Percentiles rank a stretch among this genome's conserved stretches.
Conservation (phyloP, 2,113 vertebrate species). For the Eptesicus fuscus region DNA sequence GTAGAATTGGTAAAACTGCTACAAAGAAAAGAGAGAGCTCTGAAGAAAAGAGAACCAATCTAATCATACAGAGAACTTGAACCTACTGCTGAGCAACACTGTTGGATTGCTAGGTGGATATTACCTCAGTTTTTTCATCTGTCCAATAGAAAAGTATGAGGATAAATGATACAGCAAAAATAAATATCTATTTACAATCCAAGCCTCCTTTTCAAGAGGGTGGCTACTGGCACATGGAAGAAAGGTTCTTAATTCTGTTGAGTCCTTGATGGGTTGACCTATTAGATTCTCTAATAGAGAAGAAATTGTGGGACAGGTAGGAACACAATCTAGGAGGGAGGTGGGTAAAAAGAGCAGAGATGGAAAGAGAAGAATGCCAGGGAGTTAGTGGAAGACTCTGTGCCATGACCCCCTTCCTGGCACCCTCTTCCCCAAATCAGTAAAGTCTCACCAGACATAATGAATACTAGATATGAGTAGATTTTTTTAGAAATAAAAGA, state of each 20-base stretch:
- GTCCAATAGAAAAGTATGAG: constrained; percentile 9
- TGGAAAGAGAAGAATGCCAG: background rate
- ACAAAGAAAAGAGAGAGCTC: background rate
- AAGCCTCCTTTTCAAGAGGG: constrained; percentile 31
- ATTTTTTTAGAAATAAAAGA: constrained; percentile 7
- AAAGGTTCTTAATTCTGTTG: background rate
- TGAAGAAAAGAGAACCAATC: background rate
- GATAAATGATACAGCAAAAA: constrained; percentile 18
- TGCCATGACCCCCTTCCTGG: background rate
- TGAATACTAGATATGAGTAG: background rate
- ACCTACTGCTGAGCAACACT: background rate
- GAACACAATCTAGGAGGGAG: background rate
- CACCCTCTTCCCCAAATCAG: background rate
- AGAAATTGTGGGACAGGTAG: background rate
- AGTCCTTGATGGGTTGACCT: background rate
- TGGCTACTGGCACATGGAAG: background rate
- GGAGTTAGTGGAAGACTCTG: background rate
- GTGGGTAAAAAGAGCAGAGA: background rate
- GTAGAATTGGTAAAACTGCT: background rate
- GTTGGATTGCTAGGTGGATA: background rate
- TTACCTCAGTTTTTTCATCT: constrained; percentile 16
- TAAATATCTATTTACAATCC: constrained; percentile 26
- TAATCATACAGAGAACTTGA: background rate
- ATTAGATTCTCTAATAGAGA: background rate
- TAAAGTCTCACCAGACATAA: background rate